Conservation (phyloP, 2,888 invertebrate genomes). For the Gasteruption jaculator region DNA sequence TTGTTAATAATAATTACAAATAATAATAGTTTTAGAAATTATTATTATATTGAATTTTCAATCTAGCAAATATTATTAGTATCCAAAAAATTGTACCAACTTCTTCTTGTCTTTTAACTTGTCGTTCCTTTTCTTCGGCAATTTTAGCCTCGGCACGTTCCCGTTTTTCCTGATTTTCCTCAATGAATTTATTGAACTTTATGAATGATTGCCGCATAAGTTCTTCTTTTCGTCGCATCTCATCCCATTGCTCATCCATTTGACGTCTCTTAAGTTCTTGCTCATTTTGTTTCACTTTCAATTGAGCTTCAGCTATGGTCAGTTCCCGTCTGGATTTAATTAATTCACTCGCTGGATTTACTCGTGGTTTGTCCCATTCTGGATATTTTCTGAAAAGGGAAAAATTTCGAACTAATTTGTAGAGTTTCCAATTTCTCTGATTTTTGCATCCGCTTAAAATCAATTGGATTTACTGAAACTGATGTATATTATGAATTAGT, state of each 20-base stretch:
- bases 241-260: constrained; percentile 58
- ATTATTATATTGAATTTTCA: too few species aligned
- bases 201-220: constrained; percentile 59
- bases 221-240: constrained; percentile 55
- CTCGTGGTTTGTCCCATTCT: constrained; percentile 60
- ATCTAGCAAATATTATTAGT: not conserved
- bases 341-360: constrained; percentile 56
- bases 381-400: constrained; percentile 55
- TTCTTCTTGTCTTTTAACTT: constrained; percentile 54
- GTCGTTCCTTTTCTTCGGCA: constrained; percentile 54
- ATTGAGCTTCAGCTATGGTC: constrained; percentile 53
- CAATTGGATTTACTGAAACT: not conserved
- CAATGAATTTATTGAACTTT: constrained; percentile 62
- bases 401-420: not conserved
- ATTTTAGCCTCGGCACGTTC: constrained; percentile 61
- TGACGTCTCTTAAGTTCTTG: constrained; percentile 48
- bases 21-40: too few species aligned
- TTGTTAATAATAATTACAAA: too few species aligned
- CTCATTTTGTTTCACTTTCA: constrained; percentile 52
- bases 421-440: constrained; percentile 7
- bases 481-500: too few species aligned
- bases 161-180: constrained; percentile 64
- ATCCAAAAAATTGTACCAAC: constrained; percentile 20
- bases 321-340: constrained; percentile 57
- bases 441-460: not conserved